Conservation (phyloP, 2,888 invertebrate genomes). For the Monochamus alternatus region DNA sequence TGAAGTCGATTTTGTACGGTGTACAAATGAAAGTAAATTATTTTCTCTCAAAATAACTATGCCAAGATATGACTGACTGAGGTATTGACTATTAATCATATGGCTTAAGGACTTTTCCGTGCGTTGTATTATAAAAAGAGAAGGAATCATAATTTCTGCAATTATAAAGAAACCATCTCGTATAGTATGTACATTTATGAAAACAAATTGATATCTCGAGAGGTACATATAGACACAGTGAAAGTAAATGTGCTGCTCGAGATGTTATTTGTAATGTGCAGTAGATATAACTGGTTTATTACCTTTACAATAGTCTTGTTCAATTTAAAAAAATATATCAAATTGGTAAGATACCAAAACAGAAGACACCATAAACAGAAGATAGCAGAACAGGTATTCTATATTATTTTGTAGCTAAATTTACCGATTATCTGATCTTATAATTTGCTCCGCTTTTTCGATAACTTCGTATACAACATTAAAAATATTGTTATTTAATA, state of each 20-base stretch:
- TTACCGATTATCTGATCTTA: no score
- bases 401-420: no score
- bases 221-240: not conserved
- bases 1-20: conserved; percentile 6
- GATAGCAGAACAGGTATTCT: no score
- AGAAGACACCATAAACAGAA: no score
- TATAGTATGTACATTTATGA: not conserved
- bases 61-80: not conserved
- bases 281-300: no score
- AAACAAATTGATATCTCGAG: not conserved
- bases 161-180: conserved; percentile 1
- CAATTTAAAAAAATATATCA: no score
- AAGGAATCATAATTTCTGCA: not conserved
- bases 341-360: no score
- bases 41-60: conserved; percentile 12
- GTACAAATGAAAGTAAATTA: conserved; percentile 24
- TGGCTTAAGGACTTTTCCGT: not conserved
- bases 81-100: conserved; percentile 16
- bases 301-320: no score
- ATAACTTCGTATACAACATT: no score
- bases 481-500: no score
- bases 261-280: not conserved
- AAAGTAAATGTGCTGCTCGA: not conserved
- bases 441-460: no score
- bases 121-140: not conserved